phyloP scores from a whole-genome alignment of 2,113 vertebrate genomes.

The Galeopterus variegatus region DNA sequence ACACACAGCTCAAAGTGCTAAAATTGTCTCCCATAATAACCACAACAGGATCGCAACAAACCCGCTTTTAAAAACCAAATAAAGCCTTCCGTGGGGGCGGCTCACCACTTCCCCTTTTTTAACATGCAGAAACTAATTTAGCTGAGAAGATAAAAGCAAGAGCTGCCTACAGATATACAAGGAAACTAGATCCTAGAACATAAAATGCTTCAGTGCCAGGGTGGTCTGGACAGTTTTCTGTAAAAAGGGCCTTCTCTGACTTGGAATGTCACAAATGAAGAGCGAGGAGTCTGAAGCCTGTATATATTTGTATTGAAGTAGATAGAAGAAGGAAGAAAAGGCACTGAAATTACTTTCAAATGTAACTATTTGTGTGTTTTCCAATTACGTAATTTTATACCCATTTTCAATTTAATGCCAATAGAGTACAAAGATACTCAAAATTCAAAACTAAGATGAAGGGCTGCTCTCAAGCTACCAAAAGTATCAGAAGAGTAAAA shows the following conservation, averaged over 20 bases:
- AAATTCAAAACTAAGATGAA: not conserved
- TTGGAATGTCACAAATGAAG: constrained; percentile 1
- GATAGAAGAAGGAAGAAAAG: not conserved
- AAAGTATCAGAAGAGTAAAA: not conserved
- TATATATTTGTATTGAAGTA: not conserved
- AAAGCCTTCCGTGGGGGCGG: constrained; percentile 85
- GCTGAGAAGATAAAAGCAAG: constrained; percentile 86
- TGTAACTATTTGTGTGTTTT: not conserved
- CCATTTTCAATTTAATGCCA: constrained; percentile 41
- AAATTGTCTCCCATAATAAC: constrained; percentile 81
- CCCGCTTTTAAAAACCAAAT: constrained; percentile 84
- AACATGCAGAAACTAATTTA: constrained; percentile 86
- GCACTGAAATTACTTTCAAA: not conserved
- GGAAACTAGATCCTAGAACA: constrained; percentile 74
- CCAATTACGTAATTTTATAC: not conserved
- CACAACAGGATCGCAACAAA: constrained; percentile 79
- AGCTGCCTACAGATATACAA: constrained; percentile 74
- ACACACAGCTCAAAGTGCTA: constrained; percentile 78
- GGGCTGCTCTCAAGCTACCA: not conserved
- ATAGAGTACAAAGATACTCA: not conserved
- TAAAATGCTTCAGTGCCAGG: constrained; percentile 2
- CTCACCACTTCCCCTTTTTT: constrained; percentile 85
- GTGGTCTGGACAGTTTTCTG: constrained; percentile 59
- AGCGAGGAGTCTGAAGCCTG: not conserved
- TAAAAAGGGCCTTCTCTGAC: constrained; percentile 3